Evolutionary conservation across 2,797 vertebrate genomes (phyloP).

Genomic region (Lates japonicus): DNA sequence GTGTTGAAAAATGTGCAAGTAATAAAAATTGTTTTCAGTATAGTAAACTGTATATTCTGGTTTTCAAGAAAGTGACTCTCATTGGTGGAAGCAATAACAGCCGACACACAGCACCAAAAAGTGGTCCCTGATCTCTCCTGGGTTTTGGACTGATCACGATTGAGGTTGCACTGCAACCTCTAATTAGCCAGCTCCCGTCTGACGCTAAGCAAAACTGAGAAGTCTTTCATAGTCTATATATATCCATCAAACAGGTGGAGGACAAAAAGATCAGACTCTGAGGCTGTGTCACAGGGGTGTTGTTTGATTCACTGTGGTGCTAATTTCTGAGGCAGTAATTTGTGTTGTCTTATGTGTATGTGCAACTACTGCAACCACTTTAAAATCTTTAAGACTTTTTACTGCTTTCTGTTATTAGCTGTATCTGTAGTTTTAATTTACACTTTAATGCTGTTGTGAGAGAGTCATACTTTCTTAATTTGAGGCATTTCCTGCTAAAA

Average conservation of each 20-base stretch:
- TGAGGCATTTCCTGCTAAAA: not conserved
- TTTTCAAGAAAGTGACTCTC: not conserved
- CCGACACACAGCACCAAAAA: not conserved
- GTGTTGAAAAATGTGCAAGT: not conserved
- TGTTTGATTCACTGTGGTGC: not conserved
- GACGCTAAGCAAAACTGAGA: constrained; percentile 24
- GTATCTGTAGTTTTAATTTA: no score
- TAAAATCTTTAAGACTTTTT: not conserved
- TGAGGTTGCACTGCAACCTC: not conserved
- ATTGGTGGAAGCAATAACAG: not conserved
- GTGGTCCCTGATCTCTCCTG: not conserved
- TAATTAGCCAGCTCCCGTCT: constrained; percentile 22
- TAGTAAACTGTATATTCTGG: not conserved
- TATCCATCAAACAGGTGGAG: constrained; percentile 22
- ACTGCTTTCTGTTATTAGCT: no score
- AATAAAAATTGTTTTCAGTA: not conserved
- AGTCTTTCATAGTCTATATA: constrained; percentile 32
- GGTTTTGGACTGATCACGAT: not conserved
- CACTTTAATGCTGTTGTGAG: not conserved
- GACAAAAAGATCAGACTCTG: not conserved
- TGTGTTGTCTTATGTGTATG: not conserved
- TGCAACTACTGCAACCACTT: not conserved
- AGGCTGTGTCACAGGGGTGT: not conserved
- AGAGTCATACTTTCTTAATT: not conserved
- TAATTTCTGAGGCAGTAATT: not conserved